phyloP scores from a whole-genome alignment of 2,113 vertebrate genomes.

The Xyrauchen texanus region DNA sequence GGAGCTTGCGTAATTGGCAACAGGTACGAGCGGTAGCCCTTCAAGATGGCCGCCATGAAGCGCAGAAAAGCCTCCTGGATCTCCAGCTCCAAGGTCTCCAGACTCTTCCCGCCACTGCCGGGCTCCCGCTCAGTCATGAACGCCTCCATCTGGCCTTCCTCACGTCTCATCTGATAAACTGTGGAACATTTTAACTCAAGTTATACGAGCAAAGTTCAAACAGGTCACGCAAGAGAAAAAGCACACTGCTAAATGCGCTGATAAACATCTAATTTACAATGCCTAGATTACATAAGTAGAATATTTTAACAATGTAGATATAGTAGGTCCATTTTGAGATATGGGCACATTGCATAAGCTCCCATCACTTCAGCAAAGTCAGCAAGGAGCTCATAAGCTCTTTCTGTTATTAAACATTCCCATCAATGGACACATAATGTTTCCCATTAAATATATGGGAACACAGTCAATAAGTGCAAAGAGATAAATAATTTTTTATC shows the following conservation, averaged over 20 bases:
- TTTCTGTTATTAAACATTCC: neutral
- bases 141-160: constrained; percentile 88
- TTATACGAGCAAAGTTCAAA: constrained; percentile 10
- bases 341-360: neutral
- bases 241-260: neutral
- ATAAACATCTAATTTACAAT: neutral
- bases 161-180: constrained; percentile 89
- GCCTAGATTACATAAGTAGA: neutral
- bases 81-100: constrained; percentile 92
- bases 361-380: neutral
- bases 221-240: too few species aligned
- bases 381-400: neutral
- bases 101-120: constrained; percentile 84
- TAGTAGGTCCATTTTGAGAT: neutral
- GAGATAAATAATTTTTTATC: constrained; percentile 32
- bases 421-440: constrained; percentile 4
- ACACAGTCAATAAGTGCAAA: neutral
- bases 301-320: neutral
- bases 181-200: constrained; percentile 42
- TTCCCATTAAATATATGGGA: constrained; percentile 5
- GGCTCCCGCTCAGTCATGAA: constrained; percentile 88
- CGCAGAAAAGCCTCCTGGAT: constrained; percentile 96
- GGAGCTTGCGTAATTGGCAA: constrained; percentile 95
- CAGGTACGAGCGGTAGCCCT: constrained; percentile 93
- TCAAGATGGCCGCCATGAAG: constrained; percentile 98